Evolutionary conservation across 2,113 vertebrate species (phyloP), one percentile per base, ranked within the genome.

Genomic region (Myanophis thanlyinensis): DNA sequence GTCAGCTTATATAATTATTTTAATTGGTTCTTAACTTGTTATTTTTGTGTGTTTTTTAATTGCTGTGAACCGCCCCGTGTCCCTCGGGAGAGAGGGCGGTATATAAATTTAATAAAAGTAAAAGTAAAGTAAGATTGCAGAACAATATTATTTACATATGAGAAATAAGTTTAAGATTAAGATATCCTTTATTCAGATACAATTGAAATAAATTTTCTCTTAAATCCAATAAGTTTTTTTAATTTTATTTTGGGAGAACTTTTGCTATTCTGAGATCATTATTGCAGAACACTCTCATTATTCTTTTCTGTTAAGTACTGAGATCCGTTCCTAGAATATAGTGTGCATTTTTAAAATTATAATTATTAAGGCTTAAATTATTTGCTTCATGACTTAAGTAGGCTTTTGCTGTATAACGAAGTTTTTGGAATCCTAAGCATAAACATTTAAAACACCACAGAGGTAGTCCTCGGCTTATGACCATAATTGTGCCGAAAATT

Each of bases 281-380:
- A 27, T n/a, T 13, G 87, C 5, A 62, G 3, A 48, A 53, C 6
- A 5, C 1, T 92, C 23, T 73, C 73, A 10, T 13, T 1, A 4
- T 44, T 49, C 62, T 87, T 91, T 67, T 62, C 30, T 22, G 35
- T 40, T 53, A 59, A 46, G 22, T 80, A 46, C 9, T 20, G 73
- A 59, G 91, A 35, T 40, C 48, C 46, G 25, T 54, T 49, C 49
- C 27, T 89, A 54, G 62, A 87, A 85, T 51, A 25, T 9, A 23
- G 3, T 27, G 30, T 48, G 27, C 0, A 1, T 87, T 88, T 92
- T 52, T 46, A 25, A 44, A 91, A 92, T 92, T 89, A 92, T 88
- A 88, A 48, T 88, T 92, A 92, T 53, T 59, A 89, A 73, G 62
- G 49, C 11, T 85, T 25, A 88, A 73, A 92, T 92, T 22, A 89